Evolutionary conservation across 2,113 vertebrate genomes (phyloP), one percentile per base, ranked within the genome.

Genomic region (Sapajus apella): DNA sequence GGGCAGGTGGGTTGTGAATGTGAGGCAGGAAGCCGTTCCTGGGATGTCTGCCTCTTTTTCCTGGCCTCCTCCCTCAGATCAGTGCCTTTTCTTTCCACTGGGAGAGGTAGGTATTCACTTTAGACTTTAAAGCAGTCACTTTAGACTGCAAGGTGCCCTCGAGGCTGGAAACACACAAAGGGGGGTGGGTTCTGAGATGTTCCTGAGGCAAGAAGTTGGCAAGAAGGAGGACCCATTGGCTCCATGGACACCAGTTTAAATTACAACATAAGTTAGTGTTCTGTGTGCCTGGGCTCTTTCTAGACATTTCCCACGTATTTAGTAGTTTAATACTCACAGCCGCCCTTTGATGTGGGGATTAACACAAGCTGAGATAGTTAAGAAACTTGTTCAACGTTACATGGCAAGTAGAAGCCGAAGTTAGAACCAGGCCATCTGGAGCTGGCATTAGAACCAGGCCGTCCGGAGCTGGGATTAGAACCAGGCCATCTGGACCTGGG

Each of bases 1-100:
- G 17, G 40, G 9, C 27, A 11, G 88, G n/a, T 1, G 0, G 50
- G 68, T 32, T 16, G 16, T 30, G n/a, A 43, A 40, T 2, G 0
- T 2, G 55, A 82, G 90, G 75, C 72, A 83, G 56, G 56, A 43
- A 58, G 58, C 40, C 56, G 50, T 80, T 93, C 50, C 45, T 5
- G 55, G 66, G 20, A 1, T 45, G 37, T 0, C 0, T 23, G 52
- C 27, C 32, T 8, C 37, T 32, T 12, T 12, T 35, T n/a, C 32
- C 16, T 0, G 5, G 25, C 93, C 73, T 93, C 0, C 4, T 32
- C 40, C 5, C 40, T 72, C 11, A 7, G 61, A 32, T 35, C 2
- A 17, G 45, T 80, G 17, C 1, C n/a, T 40, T 5, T 37, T 68
- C 21, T 43, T 73, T 27, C 32, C 27, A 4, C 2, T 23, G 81